Percentiles rank a stretch among this genome's conserved stretches.
These are phyloP conservation scores for Lasioglossum pauxillum DNA, from an alignment of 2,888 invertebrate genomes.

Conservation along the genomic window DNA sequence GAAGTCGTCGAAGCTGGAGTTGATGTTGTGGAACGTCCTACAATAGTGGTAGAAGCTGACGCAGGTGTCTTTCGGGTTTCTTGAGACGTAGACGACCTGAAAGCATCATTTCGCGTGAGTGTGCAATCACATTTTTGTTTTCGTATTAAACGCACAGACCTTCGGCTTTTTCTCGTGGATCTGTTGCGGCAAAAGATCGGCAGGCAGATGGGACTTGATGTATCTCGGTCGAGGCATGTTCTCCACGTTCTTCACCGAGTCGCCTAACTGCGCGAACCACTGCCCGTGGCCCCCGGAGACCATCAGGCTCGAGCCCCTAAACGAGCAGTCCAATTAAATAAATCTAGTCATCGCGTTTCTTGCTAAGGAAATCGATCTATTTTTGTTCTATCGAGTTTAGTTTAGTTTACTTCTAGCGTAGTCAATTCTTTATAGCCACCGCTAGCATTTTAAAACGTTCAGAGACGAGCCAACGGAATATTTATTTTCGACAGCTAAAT, in stretches of 20 bases:
- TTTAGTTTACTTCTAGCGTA: too few species aligned
- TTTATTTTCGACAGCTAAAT: not conserved
- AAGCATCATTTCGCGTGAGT: conserved; percentile 47
- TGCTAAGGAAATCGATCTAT: too few species aligned
- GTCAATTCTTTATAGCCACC: not conserved
- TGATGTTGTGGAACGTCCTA: conserved; percentile 88
- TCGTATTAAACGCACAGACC: conserved; percentile 83
- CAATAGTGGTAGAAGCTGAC: conserved; percentile 96
- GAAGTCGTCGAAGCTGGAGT: conserved; percentile 90
- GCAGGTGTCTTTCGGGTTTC: conserved; percentile 96
- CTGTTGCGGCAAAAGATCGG: conserved; percentile 88
- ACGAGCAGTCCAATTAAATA: not conserved
- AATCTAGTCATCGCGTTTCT: not conserved
- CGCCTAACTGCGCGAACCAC: conserved; percentile 85
- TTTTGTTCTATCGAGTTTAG: too few species aligned
- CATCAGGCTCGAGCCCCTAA: conserved; percentile 79
- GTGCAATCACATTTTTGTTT: not conserved
- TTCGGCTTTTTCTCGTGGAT: conserved; percentile 88
- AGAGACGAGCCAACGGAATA: too few species aligned
- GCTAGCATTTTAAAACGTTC: not conserved
- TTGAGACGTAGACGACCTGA: conserved; percentile 93
- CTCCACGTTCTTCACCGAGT: conserved; percentile 90
- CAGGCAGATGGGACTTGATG: conserved; percentile 91
- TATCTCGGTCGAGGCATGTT: conserved; percentile 90
- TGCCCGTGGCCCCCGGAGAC: conserved; percentile 78